Conservation (phyloP, 2,797 vertebrate species). For the Lateolabrax maculatus region DNA sequence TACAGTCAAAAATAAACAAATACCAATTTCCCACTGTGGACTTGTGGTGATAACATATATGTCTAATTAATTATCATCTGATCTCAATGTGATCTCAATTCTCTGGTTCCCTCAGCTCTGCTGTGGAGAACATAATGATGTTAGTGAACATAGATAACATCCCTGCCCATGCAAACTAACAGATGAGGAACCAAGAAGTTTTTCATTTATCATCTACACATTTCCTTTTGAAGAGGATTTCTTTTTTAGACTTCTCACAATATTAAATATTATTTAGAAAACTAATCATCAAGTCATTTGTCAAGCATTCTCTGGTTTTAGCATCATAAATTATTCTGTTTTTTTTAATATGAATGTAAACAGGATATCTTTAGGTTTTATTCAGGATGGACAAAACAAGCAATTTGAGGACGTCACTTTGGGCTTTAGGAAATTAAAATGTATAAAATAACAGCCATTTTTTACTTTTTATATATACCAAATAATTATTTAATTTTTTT, state of each 20-base stretch:
- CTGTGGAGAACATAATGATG: constrained; percentile 11
- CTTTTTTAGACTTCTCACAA: background rate
- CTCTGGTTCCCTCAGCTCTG: constrained; percentile 35
- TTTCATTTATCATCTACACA: constrained; percentile 36
- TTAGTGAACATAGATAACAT: constrained; percentile 48
- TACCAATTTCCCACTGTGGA: constrained; percentile 11
- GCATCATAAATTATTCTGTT: background rate
- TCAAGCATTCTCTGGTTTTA: background rate
- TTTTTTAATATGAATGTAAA: background rate
- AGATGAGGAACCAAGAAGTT: constrained; percentile 46
- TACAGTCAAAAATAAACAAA: constrained; percentile 17
- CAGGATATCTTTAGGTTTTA: background rate
- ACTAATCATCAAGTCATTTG: background rate
- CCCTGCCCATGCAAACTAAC: constrained; percentile 38
- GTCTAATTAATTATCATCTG: constrained; percentile 50
- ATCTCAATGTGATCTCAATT: constrained; percentile 53
- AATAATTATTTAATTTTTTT: background rate
- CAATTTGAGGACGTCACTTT: background rate
- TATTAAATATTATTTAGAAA: constrained; percentile 8
- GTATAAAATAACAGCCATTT: background rate
- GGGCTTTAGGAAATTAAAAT: background rate
- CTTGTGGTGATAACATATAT: constrained; percentile 24
- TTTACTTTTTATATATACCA: background rate
- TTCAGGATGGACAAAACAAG: background rate
- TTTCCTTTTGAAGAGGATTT: constrained; percentile 13